These are phyloP conservation scores for Saguinus midas DNA, from an alignment of 2,113 vertebrate genomes.

Conservation along the genomic window DNA sequence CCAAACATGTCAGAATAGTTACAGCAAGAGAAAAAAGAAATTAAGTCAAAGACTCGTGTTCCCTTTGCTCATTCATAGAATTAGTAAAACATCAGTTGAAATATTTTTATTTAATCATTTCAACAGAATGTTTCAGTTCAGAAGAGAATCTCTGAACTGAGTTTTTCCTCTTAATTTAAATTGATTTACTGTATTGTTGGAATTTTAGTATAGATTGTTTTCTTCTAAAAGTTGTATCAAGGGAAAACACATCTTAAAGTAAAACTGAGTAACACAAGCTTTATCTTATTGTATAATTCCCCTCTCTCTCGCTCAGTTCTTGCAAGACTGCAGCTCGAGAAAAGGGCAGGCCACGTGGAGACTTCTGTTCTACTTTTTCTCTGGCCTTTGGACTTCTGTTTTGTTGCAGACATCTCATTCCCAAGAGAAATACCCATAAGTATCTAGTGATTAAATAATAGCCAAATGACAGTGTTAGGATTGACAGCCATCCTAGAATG, in stretches of 20 bases:
- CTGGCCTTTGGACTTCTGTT: background rate
- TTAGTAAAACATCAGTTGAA: background rate
- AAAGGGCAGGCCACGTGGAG: fast-evolving
- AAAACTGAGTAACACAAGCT: background rate
- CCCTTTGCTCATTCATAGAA: background rate
- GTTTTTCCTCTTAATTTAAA: background rate
- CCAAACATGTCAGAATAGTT: too few species aligned
- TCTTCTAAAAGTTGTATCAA: background rate
- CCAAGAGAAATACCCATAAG: background rate
- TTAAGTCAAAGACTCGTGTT: background rate
- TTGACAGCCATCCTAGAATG: fast-evolving
- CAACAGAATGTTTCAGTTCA: background rate
- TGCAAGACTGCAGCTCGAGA: too few species aligned
- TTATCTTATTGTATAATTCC: background rate
- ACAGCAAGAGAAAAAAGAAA: background rate
- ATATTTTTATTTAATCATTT: background rate
- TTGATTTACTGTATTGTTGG: background rate
- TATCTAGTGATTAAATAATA: background rate
- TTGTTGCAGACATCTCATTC: background rate
- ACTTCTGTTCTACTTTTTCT: background rate
- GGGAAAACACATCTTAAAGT: background rate
- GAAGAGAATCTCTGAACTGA: background rate
- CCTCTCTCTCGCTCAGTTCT: background rate
- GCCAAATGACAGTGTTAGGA: background rate
- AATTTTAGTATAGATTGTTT: background rate